Conservation (phyloP, 1,140 invertebrate genomes). For the Drosophila melanica region DNA sequence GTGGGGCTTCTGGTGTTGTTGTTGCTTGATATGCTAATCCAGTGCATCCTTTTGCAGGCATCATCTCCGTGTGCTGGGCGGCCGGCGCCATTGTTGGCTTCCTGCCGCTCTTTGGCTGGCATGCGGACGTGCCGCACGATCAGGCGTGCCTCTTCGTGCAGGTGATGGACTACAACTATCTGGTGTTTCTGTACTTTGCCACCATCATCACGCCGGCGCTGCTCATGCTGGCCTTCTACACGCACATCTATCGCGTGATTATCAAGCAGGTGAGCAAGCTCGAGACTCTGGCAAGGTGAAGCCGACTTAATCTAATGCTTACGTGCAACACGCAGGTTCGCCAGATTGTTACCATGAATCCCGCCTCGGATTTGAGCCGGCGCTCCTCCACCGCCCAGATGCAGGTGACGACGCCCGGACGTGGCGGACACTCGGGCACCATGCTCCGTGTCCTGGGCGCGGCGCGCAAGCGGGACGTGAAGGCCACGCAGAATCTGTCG, state of each 20-base stretch:
- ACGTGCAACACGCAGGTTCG: slow-evolving; percentile 58
- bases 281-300: too few relatives aligned
- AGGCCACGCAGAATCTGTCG: slow-evolving; percentile 95
- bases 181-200: slow-evolving; percentile 94
- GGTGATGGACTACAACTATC: slow-evolving; percentile 94
- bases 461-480: slow-evolving; percentile 93
- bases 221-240: slow-evolving; percentile 92
- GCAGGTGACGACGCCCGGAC: slow-evolving; percentile 55
- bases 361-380: slow-evolving; percentile 75
- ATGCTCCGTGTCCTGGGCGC: slow-evolving; percentile 92
- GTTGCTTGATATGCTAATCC: slow-evolving; percentile 33
- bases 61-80: slow-evolving; percentile 94
- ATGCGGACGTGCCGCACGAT: slow-evolving; percentile 85
- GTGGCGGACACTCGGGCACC: slow-evolving; percentile 68
- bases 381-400: slow-evolving; percentile 75
- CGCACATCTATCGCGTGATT: slow-evolving; percentile 94
- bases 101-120: slow-evolving; percentile 94
- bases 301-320: too few relatives aligned
- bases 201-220: slow-evolving; percentile 94
- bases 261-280: slow-evolving; percentile 91
- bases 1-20: slow-evolving; percentile 46
- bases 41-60: slow-evolving; percentile 86
- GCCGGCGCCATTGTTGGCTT: slow-evolving; percentile 91
- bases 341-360: slow-evolving; percentile 84
- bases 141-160: slow-evolving; percentile 90